These are phyloP conservation scores for Tillus elongatus DNA, from an alignment of 2,888 invertebrate species.

Conservation along the genomic window DNA sequence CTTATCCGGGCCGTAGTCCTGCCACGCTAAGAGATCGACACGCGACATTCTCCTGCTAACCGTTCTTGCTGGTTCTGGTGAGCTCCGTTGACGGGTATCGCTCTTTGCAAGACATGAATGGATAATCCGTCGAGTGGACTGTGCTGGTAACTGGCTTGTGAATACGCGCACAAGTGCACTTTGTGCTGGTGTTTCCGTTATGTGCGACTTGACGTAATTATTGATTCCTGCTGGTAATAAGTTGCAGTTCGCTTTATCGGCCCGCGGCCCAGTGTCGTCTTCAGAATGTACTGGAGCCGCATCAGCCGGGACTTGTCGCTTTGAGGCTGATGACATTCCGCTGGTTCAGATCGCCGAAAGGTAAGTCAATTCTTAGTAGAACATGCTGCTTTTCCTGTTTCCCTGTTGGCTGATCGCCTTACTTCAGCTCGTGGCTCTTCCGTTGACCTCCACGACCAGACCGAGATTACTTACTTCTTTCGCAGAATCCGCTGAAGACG, in stretches of 20 bases:
- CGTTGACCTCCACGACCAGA: not conserved
- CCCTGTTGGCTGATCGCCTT: too few species aligned
- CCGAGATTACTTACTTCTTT: too few species aligned
- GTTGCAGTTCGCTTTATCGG: too few species aligned
- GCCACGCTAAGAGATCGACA: too few species aligned
- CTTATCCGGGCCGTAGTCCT: not conserved
- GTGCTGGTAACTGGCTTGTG: slow-evolving; percentile 10
- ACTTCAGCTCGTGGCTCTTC: too few species aligned
- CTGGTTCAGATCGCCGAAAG: slow-evolving; percentile 29
- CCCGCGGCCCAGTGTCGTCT: slow-evolving; percentile 25
- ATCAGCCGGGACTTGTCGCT: slow-evolving; percentile 21
- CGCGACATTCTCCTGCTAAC: too few species aligned
- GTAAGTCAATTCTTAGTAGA: slow-evolving; percentile 23
- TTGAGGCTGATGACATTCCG: slow-evolving; percentile 32
- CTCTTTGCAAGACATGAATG: slow-evolving; percentile 18
- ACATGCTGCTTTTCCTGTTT: slow-evolving; percentile 9
- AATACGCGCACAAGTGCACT: slow-evolving; percentile 23
- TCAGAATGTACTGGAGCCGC: slow-evolving; percentile 17
- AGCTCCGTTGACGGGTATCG: slow-evolving; percentile 10
- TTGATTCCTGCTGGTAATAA: slow-evolving; percentile 9
- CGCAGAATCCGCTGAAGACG: too few species aligned
- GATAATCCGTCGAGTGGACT: slow-evolving; percentile 12
- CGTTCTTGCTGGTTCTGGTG: slow-evolving; percentile 2
- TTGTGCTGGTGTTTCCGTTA: slow-evolving; percentile 29
- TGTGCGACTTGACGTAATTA: slow-evolving; percentile 25